Evolutionary conservation across 1,140 invertebrate species (phyloP).

Genomic region (Sycophila sp.): DNA sequence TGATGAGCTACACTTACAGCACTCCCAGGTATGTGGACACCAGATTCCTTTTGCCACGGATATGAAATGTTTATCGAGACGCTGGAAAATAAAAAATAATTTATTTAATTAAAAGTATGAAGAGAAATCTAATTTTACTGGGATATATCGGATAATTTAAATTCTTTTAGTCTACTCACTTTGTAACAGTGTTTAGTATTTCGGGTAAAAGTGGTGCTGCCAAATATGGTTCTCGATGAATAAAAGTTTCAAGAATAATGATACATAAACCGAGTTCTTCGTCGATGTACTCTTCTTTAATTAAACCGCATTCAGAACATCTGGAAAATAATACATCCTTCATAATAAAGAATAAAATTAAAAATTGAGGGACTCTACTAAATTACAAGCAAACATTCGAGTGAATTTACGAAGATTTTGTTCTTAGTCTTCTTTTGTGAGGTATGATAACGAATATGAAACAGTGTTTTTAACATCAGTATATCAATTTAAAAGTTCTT

Average conservation of each 20-base stretch:
- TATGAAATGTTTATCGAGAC: constrained; percentile 79
- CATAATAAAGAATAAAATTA: neutral
- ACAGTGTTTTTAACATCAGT: too few species aligned
- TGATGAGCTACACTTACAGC: constrained; percentile 94
- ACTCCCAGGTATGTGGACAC: constrained; percentile 87
- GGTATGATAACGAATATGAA: too few species aligned
- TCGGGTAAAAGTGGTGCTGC: constrained; percentile 93
- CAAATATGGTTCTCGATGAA: constrained; percentile 92
- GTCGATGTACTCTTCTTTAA: constrained; percentile 94
- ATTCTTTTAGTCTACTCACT: constrained; percentile 76
- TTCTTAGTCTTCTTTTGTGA: too few species aligned
- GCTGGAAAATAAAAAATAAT: constrained; percentile 61
- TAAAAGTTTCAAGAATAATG: constrained; percentile 92
- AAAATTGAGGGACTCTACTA: too few species aligned
- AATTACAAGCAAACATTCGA: too few species aligned
- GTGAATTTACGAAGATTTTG: too few species aligned
- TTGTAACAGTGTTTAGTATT: constrained; percentile 87
- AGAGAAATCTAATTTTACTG: too few species aligned
- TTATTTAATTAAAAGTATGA: neutral
- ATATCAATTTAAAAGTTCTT: too few species aligned
- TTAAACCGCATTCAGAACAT: constrained; percentile 82
- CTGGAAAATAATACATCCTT: constrained; percentile 55
- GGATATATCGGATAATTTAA: too few species aligned
- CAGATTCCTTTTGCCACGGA: constrained; percentile 92
- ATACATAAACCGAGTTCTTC: constrained; percentile 96